Evolutionary conservation across 2,888 invertebrate genomes (phyloP), one percentile per base, ranked within the genome.

Genomic region (Helobdella robusta): DNA sequence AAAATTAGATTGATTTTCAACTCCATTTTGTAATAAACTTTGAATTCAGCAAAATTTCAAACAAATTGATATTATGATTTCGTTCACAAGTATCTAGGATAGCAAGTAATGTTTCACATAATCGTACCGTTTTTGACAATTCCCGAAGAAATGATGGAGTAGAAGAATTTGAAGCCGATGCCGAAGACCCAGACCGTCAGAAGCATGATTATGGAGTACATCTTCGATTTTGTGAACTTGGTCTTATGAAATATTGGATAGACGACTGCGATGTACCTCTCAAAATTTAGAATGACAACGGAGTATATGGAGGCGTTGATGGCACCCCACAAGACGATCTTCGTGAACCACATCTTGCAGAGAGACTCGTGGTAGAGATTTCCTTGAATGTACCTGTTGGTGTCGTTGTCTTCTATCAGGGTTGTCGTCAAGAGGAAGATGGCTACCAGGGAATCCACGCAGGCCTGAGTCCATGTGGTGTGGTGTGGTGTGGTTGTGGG

Each of bases 321-420:
- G 28, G 68, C 28, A 0, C 65, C 59, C 70, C 70, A 70, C 4
- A 70, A 59, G 28, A 65, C 66, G n/a, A 68, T 5, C 54, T 68
- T 67, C 6, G 68, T 69, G 56, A 64, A 46, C 70, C 70, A 70
- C 6, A 70, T 25, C 6, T 64, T 59, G 35, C 70, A 70, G 50
- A 64, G 35, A 32, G 65, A 4, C 11, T 66, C 66, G n/a, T 59
- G 69, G 1, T 32, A 25, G 8, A 64, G 2, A 6, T 52, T 54
- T 11, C 44, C 60, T 11, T 6, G 34, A 32, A 20, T 58, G 18
- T 56, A 30, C 30, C 18, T n/a, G 15, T 15, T 30, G 11, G 48
- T 11, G 2, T 23, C 63, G 28, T 64, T 60, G 25, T 54, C 50
- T 6, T 58, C 66, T n/a, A 25, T 59, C 15, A 59, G 20, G 23